Evolutionary conservation across 1,140 invertebrate species (phyloP).

Genomic region (Rhagoletis pomonella): DNA sequence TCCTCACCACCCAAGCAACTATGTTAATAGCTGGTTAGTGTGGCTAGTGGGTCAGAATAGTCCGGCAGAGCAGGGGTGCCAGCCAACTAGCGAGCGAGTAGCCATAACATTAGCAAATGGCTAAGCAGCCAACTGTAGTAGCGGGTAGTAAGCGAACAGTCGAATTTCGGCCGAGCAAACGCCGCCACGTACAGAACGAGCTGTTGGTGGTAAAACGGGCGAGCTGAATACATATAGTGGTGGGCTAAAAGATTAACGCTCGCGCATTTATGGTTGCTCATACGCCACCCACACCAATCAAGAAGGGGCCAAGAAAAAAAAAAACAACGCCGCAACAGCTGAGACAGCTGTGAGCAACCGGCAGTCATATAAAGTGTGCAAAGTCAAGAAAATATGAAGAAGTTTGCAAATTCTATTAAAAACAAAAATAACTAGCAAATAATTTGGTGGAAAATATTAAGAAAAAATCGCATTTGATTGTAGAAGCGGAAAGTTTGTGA

Average conservation of each 20-base stretch:
- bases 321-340: slow-evolving; percentile 11
- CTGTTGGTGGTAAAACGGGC: neutral
- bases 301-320: neutral
- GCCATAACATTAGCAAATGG: neutral
- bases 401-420: neutral
- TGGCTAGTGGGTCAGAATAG: neutral
- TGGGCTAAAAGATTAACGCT: neutral
- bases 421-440: neutral
- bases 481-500: neutral
- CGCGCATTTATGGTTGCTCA: slow-evolving; percentile 32
- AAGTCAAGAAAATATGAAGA: neutral
- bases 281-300: slow-evolving; percentile 28
- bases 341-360: neutral
- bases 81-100: neutral
- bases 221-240: neutral
- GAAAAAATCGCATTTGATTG: neutral
- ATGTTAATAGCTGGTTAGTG: neutral
- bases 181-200: neutral
- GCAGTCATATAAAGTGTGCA: neutral
- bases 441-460: neutral
- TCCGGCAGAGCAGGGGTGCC: neutral
- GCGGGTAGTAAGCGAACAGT: neutral
- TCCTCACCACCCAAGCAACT: neutral
- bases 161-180: neutral
- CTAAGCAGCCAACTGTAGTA: neutral